phyloP scores from a whole-genome alignment of 1,140 invertebrate genomes.

The Tenebrio molitor region DNA sequence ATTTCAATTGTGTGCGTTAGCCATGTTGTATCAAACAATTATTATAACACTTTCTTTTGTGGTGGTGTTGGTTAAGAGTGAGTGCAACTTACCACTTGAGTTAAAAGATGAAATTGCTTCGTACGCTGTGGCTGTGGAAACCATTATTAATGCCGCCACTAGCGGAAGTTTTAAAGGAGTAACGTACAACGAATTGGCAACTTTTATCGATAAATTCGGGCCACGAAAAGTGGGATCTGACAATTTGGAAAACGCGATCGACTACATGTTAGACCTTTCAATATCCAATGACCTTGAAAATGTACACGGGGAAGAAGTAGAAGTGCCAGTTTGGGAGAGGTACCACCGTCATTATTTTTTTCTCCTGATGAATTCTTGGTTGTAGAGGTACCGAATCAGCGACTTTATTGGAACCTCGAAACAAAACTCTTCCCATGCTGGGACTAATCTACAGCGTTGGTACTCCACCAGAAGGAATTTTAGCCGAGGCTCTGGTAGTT shows the following conservation, averaged over 20 bases:
- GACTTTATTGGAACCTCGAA: constrained; percentile 72
- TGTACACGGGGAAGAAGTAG: constrained; percentile 73
- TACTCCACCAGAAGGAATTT: constrained; percentile 77
- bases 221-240: constrained; percentile 75
- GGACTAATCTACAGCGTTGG: constrained; percentile 77
- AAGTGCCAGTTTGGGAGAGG: constrained; percentile 72
- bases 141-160: constrained; percentile 72
- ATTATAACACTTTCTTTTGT: too few relatives aligned
- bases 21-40: too few relatives aligned
- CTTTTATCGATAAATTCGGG: constrained; percentile 83
- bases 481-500: constrained; percentile 79
- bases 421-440: constrained; percentile 72
- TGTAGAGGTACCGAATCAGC: constrained; percentile 77
- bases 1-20: too few relatives aligned
- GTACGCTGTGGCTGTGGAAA: constrained; percentile 70
- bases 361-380: neutral
- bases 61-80: too few relatives aligned
- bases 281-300: constrained; percentile 71
- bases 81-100: constrained; percentile 65
- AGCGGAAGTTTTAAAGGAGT: constrained; percentile 71
- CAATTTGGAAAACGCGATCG: constrained; percentile 78
- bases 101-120: constrained; percentile 73
- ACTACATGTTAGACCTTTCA: constrained; percentile 77
- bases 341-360: constrained; percentile 54
- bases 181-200: constrained; percentile 74